Evolutionary conservation across 2,113 vertebrate genomes (phyloP).

Genomic region (Micromys minutus): DNA sequence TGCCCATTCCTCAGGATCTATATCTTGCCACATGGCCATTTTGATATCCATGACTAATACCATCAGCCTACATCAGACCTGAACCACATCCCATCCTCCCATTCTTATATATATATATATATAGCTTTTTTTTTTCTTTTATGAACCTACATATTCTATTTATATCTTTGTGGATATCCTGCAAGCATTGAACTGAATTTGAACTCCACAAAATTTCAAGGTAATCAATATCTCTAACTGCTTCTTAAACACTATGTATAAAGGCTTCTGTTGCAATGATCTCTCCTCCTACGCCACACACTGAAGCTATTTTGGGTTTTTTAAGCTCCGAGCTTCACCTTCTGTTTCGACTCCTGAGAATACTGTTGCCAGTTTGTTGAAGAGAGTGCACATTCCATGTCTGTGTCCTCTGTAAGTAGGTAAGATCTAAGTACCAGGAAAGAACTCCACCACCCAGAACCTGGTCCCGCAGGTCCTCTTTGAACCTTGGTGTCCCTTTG

Average conservation of each 20-base stretch:
- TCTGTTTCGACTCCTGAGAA: not conserved
- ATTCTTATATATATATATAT: not conserved
- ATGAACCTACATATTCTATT: not conserved
- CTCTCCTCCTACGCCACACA: not conserved
- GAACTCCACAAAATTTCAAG: not conserved
- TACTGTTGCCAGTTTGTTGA: not conserved
- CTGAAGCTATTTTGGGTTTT: constrained; percentile 7
- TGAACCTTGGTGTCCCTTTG: not conserved
- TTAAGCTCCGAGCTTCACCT: constrained; percentile 22
- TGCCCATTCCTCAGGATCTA: too few relatives aligned
- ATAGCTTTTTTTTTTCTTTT: not conserved
- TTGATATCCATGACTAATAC: not conserved
- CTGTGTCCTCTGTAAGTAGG: not conserved
- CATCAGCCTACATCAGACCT: not conserved
- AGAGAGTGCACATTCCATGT: not conserved
- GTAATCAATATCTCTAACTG: not conserved
- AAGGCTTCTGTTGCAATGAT: not conserved
- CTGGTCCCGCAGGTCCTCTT: not conserved
- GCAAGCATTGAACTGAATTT: not conserved
- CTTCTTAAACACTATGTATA: not conserved
- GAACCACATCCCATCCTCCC: not conserved
- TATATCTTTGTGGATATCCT: not conserved
- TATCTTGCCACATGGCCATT: not conserved
- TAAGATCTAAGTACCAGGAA: not conserved
- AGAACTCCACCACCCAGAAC: not conserved